These are phyloP conservation scores for Heliothis virescens DNA, from an alignment of 1,140 invertebrate genomes.

Conservation along the genomic window DNA sequence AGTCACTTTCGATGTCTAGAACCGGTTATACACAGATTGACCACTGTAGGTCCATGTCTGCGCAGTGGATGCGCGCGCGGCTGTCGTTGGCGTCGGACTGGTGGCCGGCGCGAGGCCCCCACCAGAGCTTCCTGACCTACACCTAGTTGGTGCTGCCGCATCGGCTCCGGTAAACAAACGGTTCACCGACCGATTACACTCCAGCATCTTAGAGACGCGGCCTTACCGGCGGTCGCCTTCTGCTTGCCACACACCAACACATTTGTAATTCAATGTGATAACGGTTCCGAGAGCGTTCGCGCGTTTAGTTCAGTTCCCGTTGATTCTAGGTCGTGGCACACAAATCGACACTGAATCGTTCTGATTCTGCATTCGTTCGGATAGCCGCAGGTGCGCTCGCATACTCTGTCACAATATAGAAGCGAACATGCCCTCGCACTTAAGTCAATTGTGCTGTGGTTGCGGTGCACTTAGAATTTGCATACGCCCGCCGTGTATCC, in stretches of 20 bases:
- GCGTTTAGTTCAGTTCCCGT: conserved; percentile 64
- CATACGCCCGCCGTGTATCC: neutral
- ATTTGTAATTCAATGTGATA: conserved; percentile 82
- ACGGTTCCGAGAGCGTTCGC: conserved; percentile 73
- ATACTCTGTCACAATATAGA: neutral
- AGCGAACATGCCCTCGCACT: neutral
- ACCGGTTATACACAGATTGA: conserved; percentile 58
- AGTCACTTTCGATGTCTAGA: conserved; percentile 68
- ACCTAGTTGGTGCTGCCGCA: conserved; percentile 61
- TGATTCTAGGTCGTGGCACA: conserved; percentile 72
- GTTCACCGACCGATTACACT: conserved; percentile 83
- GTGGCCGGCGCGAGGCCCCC: conserved; percentile 63
- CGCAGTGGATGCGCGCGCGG: conserved; percentile 69
- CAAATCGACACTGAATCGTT: conserved; percentile 59
- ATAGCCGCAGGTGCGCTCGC: conserved; percentile 56
- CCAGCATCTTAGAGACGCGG: conserved; percentile 65
- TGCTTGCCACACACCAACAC: conserved; percentile 60
- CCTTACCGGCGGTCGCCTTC: conserved; percentile 57
- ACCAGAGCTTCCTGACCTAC: conserved; percentile 76
- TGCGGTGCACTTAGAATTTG: conserved; percentile 12
- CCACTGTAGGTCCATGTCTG: conserved; percentile 68
- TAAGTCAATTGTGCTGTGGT: conserved; percentile 21
- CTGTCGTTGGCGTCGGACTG: conserved; percentile 72
- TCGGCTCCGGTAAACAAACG: conserved; percentile 82
- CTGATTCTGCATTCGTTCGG: conserved; percentile 33